Evolutionary conservation across 2,113 vertebrate genomes (phyloP), one percentile per base, ranked within the genome.

Genomic region (Pelodiscus sinensis): DNA sequence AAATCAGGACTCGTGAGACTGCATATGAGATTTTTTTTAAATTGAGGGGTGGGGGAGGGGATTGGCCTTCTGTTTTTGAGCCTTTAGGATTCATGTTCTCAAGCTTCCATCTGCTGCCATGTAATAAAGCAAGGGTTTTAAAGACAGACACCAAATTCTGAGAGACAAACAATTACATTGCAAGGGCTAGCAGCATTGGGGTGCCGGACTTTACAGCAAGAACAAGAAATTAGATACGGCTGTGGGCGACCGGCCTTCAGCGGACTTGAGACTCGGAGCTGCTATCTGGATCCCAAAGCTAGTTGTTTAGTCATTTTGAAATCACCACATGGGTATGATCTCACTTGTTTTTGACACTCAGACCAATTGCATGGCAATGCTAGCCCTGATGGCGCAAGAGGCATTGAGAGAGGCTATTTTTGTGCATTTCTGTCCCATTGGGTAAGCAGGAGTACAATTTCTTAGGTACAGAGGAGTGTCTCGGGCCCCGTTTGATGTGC

Each of bases 321-420:
- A 73, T 44, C 65, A 87, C 52, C 21, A 50, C 55, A 22, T 0
- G 0, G 86, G 22, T 25, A 50, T 22, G 31, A 73, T 77, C 54
- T 85, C 62, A 52, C 19, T 29, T 68, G 80, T 6, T 1, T 35
- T 81, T 29, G 84, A 50, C 54, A 21, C 57, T 24, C 29, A 2
- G 0, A 71, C 38, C 0, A 0, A 82, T 86, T 52, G 81, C 75
- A 8, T 12, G 3, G 51, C 9, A 15, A 9, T 6, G 27, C 54
- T 57, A 13, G 54, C 31, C 35, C n/a, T 35, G 29, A 57, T 57
- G 79, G 54, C 4, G 79, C 55, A 55, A 56, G 54, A 81, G n/a
- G n/a, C 12, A 57, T 24, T 78, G 50, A 82, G 83, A 85, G 85
- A 92, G 54, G 19, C 44, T 79, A 14, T 81, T 84, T 54, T 62